Evolutionary conservation across 2,888 invertebrate genomes (phyloP).

Genomic region (Lithosia quadra): DNA sequence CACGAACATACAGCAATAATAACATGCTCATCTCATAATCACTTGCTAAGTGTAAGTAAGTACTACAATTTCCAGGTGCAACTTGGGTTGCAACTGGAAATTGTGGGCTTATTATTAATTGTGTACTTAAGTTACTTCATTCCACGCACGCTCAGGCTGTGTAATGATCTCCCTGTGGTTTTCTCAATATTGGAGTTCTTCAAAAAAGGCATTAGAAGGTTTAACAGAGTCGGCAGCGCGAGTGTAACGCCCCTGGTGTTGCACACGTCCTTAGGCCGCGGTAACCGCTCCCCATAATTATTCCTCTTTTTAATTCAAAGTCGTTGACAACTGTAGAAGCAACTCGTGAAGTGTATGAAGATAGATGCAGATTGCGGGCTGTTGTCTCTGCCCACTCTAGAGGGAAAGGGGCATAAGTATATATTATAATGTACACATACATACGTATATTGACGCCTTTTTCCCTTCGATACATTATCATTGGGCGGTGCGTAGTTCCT

Average conservation of each 20-base stretch:
- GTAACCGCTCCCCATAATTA: no score
- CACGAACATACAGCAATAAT: conserved; percentile 53
- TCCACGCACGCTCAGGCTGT: no score
- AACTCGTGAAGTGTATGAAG: not conserved
- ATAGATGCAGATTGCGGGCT: conserved; percentile 8
- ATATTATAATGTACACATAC: not conserved
- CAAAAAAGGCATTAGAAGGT: no score
- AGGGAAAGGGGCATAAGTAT: not conserved
- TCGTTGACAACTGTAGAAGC: not conserved
- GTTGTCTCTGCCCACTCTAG: not conserved
- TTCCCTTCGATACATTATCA: not conserved
- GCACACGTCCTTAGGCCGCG: no score
- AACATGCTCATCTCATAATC: conserved; percentile 61
- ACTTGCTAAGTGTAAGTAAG: conserved; percentile 60
- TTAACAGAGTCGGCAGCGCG: no score
- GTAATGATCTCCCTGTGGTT: no score
- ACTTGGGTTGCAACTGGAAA: no score
- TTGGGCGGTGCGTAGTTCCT: conserved; percentile 13
- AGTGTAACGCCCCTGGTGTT: no score
- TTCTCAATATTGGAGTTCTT: no score
- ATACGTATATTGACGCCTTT: not conserved
- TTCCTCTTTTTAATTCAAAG: no score
- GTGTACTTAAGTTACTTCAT: no score
- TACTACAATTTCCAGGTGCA: conserved; percentile 36
- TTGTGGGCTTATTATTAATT: no score